Evolutionary conservation across 2,113 vertebrate genomes (phyloP).

Genomic region (Alces alces): DNA sequence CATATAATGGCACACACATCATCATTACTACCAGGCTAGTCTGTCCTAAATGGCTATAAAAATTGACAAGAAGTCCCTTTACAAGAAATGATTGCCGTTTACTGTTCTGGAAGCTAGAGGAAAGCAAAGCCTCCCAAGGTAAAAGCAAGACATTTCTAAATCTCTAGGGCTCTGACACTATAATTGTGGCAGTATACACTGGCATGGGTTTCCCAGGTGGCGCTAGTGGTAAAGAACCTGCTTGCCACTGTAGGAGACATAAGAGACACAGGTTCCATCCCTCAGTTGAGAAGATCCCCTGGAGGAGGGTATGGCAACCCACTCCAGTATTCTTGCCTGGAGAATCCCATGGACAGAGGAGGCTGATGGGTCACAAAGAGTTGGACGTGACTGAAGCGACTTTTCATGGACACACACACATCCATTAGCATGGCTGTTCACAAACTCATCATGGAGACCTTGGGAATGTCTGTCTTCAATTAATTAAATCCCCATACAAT

Average conservation of each 20-base stretch:
- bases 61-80: background rate
- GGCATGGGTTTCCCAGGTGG: background rate
- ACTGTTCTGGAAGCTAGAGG: background rate
- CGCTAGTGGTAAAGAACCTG: too few species aligned
- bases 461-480: background rate
- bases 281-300: too few species aligned
- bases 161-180: background rate
- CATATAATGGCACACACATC: background rate
- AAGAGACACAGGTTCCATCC: too few species aligned
- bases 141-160: background rate
- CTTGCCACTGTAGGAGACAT: too few species aligned
- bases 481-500: background rate
- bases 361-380: too few species aligned
- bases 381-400: too few species aligned
- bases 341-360: too few species aligned
- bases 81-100: background rate
- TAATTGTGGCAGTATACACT: background rate
- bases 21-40: background rate
- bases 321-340: too few species aligned
- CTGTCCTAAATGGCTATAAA: background rate
- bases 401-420: too few species aligned
- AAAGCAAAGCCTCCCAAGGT: background rate
- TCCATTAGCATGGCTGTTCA: background rate
- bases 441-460: background rate
- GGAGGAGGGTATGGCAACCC: too few species aligned